Evolutionary conservation across 1,140 invertebrate species (phyloP), one percentile per base, ranked within the genome.

Genomic region (Tribolium castaneum): DNA sequence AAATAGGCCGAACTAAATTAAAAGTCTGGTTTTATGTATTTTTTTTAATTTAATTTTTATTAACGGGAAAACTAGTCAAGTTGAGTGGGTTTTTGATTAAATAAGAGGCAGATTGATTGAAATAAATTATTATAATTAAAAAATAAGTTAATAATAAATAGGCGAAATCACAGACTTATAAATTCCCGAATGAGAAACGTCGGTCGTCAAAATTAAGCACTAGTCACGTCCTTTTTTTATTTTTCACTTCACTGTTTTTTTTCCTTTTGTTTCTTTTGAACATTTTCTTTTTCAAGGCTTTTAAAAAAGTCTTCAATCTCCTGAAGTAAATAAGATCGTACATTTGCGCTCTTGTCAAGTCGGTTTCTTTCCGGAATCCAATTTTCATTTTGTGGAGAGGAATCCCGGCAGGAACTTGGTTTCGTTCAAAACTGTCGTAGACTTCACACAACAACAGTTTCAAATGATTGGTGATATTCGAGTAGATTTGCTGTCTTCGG

Each of bases 371-470:
- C 1, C 1, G 22, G 6, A 35, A 34, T 30, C 22, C 22, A 13
- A 66, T 66, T 10, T 35, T 45, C 39, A 22, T 50, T n/a, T 50
- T 72, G 1, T 72, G 10, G 1, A 56, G n/a, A 1, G 52, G 13
- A 16, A 76, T 76, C 4, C 52, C 49, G 0, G 16, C 1, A 25
- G 74, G 74, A 25, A 66, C 13, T n/a, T 19, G 2, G 1, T 14
- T 34, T 19, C 10, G 13, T 49, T 59, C 14, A 10, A 76, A 49
- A 16, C 14, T 39, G 7, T 35, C 12, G 12, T 76, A 30, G 9
- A 76, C 54, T 45, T 76, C 51, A 22, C 74, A 76, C 34, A 76
- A 14, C 16, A 76, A 10, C 3, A 30, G 6, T 39, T 59, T 62
- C 9, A 76, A 12, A 10, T 14, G 10, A 30, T 39, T 10, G 1